These are phyloP conservation scores for Penaeus monodon DNA, from an alignment of 2,888 invertebrate species.

Conservation along the genomic window DNA sequence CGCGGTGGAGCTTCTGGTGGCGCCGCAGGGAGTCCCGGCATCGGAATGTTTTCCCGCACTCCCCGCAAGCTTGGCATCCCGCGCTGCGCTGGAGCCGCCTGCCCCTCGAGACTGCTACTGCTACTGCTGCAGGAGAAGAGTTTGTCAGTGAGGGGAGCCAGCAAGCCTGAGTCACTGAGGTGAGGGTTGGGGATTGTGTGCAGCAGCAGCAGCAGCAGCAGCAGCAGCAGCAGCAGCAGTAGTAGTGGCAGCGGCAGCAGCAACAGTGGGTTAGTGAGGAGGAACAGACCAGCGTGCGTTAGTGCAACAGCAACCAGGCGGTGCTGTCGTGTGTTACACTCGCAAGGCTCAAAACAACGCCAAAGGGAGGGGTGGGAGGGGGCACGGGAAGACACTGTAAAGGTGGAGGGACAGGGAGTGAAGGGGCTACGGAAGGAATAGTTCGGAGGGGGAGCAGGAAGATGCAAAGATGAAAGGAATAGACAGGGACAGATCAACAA, in stretches of 20 bases:
- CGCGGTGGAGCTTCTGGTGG: conserved; percentile 63
- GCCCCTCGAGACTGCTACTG: conserved; percentile 44
- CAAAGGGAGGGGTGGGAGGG: background rate
- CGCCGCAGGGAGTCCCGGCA: conserved; percentile 61
- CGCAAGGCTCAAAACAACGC: conserved; percentile 14
- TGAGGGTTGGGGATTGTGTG: conserved; percentile 16
- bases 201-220: conserved; percentile 25
- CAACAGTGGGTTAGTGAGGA: conserved; percentile 11
- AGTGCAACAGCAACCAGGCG: conserved; percentile 14
- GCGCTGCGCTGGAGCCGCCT: conserved; percentile 29
- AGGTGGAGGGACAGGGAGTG: no score
- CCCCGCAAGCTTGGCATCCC: conserved; percentile 44
- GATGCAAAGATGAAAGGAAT: no score
- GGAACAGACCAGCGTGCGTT: conserved; percentile 31
- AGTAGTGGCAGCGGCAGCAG: conserved; percentile 37
- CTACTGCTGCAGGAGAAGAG: conserved; percentile 46
- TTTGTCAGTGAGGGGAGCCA: conserved; percentile 41
- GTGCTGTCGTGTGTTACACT: conserved; percentile 5
- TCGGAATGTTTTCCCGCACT: conserved; percentile 61
- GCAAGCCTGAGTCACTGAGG: conserved; percentile 38
- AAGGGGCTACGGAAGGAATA: no score
- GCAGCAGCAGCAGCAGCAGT: conserved; percentile 27
- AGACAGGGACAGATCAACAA: no score
- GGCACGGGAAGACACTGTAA: no score
- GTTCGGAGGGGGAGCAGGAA: no score